Conservation (phyloP, 2,888 invertebrate species). For the Anorthoa munda region DNA sequence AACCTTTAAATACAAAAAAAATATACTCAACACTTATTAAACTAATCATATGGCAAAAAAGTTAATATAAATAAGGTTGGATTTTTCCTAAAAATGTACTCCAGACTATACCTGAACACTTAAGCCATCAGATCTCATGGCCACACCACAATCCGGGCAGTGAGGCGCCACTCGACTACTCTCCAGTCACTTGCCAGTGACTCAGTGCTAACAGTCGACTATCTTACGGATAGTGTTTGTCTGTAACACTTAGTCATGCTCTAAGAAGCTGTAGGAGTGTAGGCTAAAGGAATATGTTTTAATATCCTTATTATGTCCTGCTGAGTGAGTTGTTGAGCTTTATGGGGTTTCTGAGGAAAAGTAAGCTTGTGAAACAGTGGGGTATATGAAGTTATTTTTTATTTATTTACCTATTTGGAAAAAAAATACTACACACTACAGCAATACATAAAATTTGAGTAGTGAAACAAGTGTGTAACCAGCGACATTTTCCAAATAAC, state of each 20-base stretch:
- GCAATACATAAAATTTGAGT: too few species aligned
- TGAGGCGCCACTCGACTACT: slow-evolving; percentile 53
- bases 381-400: not conserved
- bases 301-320: not conserved
- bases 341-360: not conserved
- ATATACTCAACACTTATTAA: too few species aligned
- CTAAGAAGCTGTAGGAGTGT: slow-evolving; percentile 1
- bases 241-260: slow-evolving; percentile 57
- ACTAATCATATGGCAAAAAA: too few species aligned
- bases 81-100: too few species aligned
- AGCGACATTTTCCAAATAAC: too few species aligned
- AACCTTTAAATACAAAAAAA: too few species aligned
- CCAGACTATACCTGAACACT: slow-evolving; percentile 6
- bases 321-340: slow-evolving; percentile 21
- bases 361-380: not conserved
- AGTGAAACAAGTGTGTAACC: too few species aligned
- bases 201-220: slow-evolving; percentile 50
- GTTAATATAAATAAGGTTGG: too few species aligned
- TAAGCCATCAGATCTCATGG: slow-evolving; percentile 37
- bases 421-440: too few species aligned
- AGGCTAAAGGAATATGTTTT: slow-evolving; percentile 23
- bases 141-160: slow-evolving; percentile 35
- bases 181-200: slow-evolving; percentile 52
- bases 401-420: too few species aligned
- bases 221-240: slow-evolving; percentile 50